Conservation (phyloP, 37 sponge, comb jelly and placozoan species). For the Oopsacas minuta region DNA sequence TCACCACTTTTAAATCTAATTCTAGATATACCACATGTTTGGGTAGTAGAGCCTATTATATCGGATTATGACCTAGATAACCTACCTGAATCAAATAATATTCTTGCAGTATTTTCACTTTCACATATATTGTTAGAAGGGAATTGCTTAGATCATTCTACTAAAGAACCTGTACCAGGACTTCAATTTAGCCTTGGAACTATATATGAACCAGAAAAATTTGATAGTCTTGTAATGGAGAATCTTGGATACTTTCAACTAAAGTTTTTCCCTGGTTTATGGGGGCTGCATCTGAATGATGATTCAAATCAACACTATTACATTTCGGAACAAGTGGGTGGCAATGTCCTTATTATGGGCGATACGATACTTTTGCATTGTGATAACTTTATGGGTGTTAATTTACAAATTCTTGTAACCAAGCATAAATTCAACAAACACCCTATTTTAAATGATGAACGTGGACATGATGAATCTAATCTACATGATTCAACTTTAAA, state of each 20-base stretch:
- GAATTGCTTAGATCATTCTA: conserved; percentile 50
- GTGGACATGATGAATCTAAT: not conserved
- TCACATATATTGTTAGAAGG: conserved; percentile 88
- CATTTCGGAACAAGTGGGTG: conserved; percentile 35
- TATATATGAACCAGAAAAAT: conserved; percentile 27
- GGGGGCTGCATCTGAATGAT: conserved; percentile 60
- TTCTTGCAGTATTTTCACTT: conserved; percentile 59
- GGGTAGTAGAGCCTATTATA: conserved; percentile 65
- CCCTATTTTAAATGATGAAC: no score
- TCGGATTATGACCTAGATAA: conserved; percentile 85
- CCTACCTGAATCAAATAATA: conserved; percentile 42
- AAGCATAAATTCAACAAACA: no score
- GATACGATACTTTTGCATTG: conserved; percentile 27
- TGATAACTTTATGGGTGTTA: conserved; percentile 35
- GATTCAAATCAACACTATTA: conserved; percentile 58
- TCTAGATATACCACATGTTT: conserved; percentile 66
- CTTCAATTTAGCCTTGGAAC: conserved; percentile 73
- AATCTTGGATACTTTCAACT: conserved; percentile 94
- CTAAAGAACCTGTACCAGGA: conserved; percentile 59
- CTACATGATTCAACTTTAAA: not conserved
- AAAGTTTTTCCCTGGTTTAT: conserved; percentile 74
- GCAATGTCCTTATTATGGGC: not conserved
- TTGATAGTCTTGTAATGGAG: conserved; percentile 94
- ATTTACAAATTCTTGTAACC: conserved; percentile 16
- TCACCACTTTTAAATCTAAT: conserved; percentile 61